Evolutionary conservation across 23 tunicate genomes (phyloP), one percentile per base, ranked within the genome.

Genomic region (Styela plicata): DNA sequence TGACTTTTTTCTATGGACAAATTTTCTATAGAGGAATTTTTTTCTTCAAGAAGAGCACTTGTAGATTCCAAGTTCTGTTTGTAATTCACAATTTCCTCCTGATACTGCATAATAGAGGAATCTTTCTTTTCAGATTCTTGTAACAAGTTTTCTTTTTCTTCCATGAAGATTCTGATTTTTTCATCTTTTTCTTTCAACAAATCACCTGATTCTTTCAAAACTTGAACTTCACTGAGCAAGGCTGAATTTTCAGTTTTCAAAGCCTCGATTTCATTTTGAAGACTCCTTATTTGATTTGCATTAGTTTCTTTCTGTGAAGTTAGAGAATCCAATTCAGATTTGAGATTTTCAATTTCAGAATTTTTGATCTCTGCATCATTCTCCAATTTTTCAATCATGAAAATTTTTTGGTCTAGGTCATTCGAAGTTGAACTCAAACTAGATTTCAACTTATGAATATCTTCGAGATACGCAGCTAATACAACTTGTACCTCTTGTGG

Each of bases 381-480:
- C 2, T 79, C 29, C 62, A 89, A 34, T 17, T 63, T 73, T 24
- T 74, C 61, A 21, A 64, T 73, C 1, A 31, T 52, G 3, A 20
- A 18, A 30, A 70, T 35, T 20, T 68, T 57, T 17, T 66, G 82
- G 23, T 74, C 36, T 7, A 89, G 64, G 2, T 84, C 88, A 10
- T 35, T 69, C 0, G 82, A 44, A 25, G 35, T 84, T 44, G 63
- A 13, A 23, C n/a, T 29, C 24, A 89, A 52, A 20, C 79, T 78
- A 0, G 66, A 20, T 67, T 89, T 89, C 23, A 89, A 70, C 28
- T 74, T 52, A n/a, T 85, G 79, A 28, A 89, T 89, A 26, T 89
- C 88, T 7, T 80, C 83, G 33, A 84, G 70, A 67, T 89, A 84
- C n/a, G 88, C 82, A 2, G 82, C 44, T 24, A 89, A 69, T 64